A percentile compares a stretch with the other conserved stretches of the same genome.
Evolutionary conservation across 64 coral and sea anemone genomes (phyloP).

Genomic region (Trachythela sp.): DNA sequence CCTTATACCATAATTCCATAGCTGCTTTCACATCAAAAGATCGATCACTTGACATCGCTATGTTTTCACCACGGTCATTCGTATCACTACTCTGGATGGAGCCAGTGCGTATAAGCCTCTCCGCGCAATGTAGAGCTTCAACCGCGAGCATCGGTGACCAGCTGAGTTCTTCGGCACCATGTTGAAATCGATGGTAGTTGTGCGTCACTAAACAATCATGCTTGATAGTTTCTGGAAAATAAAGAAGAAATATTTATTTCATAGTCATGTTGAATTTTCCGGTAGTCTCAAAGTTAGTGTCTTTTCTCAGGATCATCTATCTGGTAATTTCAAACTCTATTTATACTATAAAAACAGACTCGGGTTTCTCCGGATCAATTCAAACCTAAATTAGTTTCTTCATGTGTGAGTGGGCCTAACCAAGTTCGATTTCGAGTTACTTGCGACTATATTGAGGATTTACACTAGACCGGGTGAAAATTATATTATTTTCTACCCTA

Average conservation of each 20-base stretch:
- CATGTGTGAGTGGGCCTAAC: no score
- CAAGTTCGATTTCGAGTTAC: no score
- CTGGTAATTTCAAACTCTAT: no score
- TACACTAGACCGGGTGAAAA: no score
- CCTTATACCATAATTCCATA: constrained; percentile 87
- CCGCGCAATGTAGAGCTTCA: constrained; percentile 83
- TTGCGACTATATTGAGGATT: no score
- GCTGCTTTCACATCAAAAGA: constrained; percentile 31
- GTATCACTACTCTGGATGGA: constrained; percentile 66
- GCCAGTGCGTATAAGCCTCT: constrained; percentile 77
- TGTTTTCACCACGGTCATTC: constrained; percentile 55
- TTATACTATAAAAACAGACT: no score
- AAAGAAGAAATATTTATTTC: neutral
- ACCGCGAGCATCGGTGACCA: constrained; percentile 12
- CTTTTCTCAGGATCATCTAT: no score
- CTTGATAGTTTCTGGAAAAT: neutral
- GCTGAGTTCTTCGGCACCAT: neutral
- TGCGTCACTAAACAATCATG: constrained; percentile 13
- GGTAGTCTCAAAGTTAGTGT: no score
- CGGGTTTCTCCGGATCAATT: no score
- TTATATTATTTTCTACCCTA: no score
- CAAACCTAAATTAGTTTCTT: no score
- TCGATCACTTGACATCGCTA: neutral
- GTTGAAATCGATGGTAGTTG: constrained; percentile 6
- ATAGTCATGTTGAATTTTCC: neutral